These are phyloP conservation scores for Tetranychus urticae DNA, from an alignment of 1,140 invertebrate genomes.

Conservation along the genomic window DNA sequence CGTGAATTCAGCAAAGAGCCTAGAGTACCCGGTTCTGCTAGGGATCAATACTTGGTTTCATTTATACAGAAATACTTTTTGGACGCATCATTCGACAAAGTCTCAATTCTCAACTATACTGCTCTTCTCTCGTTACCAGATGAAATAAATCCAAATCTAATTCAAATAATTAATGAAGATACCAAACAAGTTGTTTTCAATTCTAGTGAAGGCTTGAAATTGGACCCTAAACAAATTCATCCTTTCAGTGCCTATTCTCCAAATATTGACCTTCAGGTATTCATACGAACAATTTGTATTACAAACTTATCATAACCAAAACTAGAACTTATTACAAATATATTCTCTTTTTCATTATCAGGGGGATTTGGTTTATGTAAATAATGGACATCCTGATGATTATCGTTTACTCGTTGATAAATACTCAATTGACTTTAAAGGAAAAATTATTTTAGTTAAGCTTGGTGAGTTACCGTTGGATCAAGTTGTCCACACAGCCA, in stretches of 20 bases:
- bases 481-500: constrained; percentile 18
- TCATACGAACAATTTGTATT: not conserved
- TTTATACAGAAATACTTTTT: constrained; percentile 11
- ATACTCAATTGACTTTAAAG: constrained; percentile 6
- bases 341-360: not conserved
- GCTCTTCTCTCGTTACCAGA: constrained; percentile 13
- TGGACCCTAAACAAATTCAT: not conserved
- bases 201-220: not conserved
- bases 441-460: constrained; percentile 14
- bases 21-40: constrained; percentile 12
- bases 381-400: constrained; percentile 11
- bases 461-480: constrained; percentile 9
- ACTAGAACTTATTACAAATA: not conserved
- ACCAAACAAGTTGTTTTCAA: not conserved
- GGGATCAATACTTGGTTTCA: constrained; percentile 11
- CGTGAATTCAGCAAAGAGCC: constrained; percentile 12
- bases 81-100: constrained; percentile 12
- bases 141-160: constrained; percentile 10
- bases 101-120: constrained; percentile 12
- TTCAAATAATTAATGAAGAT: constrained; percentile 10
- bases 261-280: constrained; percentile 4
- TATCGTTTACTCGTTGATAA: constrained; percentile 9
- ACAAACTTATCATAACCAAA: not conserved
- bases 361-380: constrained; percentile 12
- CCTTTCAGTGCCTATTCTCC: constrained; percentile 12